A percentile compares a stretch with the other conserved stretches of the same genome.
These are phyloP conservation scores for Oscheius sp. DNA, from an alignment of 2,888 invertebrate genomes.

Conservation along the genomic window DNA sequence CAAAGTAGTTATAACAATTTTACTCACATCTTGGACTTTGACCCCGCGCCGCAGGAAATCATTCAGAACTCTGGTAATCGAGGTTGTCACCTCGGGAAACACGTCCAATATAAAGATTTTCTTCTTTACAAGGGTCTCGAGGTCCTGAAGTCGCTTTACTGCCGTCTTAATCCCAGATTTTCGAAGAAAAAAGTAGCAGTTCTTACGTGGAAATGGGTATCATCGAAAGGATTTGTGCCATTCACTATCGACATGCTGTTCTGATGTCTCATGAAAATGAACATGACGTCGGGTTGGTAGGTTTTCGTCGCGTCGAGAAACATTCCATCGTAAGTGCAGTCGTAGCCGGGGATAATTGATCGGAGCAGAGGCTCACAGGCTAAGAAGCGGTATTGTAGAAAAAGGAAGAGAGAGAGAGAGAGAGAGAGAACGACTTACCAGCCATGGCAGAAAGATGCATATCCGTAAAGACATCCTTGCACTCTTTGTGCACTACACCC, in stretches of 20 bases:
- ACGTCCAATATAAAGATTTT: constrained; percentile 21
- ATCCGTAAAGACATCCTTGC: not conserved
- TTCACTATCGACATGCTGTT: not conserved
- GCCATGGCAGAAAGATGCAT: not conserved
- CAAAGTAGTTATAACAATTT: not conserved
- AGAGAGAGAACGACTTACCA: not conserved
- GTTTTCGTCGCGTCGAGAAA: constrained; percentile 2
- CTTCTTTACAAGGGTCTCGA: constrained; percentile 5
- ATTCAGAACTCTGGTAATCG: not conserved
- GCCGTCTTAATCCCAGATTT: constrained; percentile 4
- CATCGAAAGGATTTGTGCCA: constrained; percentile 29
- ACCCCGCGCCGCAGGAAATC: not conserved
- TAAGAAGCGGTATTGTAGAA: not conserved
- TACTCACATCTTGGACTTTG: constrained; percentile 13
- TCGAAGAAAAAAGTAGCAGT: not conserved
- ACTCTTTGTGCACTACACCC: constrained; percentile 6
- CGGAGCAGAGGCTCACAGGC: constrained; percentile 25
- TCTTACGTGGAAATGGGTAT: not conserved
- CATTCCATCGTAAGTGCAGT: constrained; percentile 4
- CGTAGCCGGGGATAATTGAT: not conserved
- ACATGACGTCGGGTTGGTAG: constrained; percentile 13
- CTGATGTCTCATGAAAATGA: constrained; percentile 14
- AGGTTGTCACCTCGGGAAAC: not conserved
- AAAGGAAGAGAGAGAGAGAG: not conserved
- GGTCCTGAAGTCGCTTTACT: not conserved